Evolutionary conservation across 2,797 vertebrate species (phyloP), one percentile per base, ranked within the genome.

Genomic region (Anableps anableps): DNA sequence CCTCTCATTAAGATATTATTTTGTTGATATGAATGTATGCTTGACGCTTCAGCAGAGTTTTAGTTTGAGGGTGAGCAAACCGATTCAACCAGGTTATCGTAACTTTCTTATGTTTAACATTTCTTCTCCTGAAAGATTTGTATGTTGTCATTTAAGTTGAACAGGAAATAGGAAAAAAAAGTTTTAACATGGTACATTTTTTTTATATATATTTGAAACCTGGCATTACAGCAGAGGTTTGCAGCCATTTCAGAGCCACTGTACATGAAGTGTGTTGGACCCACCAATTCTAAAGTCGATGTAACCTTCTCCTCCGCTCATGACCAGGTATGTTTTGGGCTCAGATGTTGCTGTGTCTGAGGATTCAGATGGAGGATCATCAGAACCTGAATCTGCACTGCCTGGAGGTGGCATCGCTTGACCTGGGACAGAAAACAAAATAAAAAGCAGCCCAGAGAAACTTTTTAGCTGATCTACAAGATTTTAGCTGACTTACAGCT

Each of bases 281-380:
- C 95, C 91, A 99, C 99, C 99, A 0, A 98, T 98, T 86, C 98
- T 96, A 94, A 99, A 99, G 93, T 99, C 98, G 0, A 99, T 99
- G 91, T 99, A 99, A 29, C 98, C 99, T 86, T 99, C 99, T 26
- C 99, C 99, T 17, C 99, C 99, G 0, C 99, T 99, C 95, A 99
- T 96, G 84, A 99, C 97, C 88, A 99, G 94, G 78, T 96, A 97
- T 0, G 97, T 97, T 92, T 96, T 95, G 78, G 94, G 83, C 72
- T 96, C 95, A 1, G 91, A 88, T 2, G 79, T 66, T 3, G 79
- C 80, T 0, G 92, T 82, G 78, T 97, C 93, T 89, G 94, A 94
- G 94, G 96, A 95, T 38, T 96, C 94, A 0, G 96, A 91, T 36
- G 96, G 89, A 0, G 97, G 96, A 82, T 97, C 95, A 86, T 98